Evolutionary conservation across 2,113 vertebrate genomes (phyloP).

Genomic region (Choloepus hoffmanni): DNA sequence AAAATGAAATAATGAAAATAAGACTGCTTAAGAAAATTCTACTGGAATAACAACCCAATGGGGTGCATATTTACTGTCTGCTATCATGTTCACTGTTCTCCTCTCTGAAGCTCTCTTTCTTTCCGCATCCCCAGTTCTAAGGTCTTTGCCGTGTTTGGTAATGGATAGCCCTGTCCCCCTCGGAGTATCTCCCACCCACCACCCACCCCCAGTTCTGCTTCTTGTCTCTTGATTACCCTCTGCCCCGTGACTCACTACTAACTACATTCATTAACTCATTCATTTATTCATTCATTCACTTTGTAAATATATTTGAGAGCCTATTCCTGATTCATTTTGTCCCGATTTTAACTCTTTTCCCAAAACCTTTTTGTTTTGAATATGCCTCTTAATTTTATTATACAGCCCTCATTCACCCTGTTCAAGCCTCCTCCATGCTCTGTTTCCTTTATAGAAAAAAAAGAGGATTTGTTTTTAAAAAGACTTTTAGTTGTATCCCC

Average conservation of each 20-base stretch:
- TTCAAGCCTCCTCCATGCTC: not conserved
- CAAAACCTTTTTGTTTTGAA: not conserved
- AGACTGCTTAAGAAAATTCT: not conserved
- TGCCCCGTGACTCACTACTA: not conserved
- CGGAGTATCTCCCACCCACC: rapidly evolving
- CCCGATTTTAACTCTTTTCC: not conserved
- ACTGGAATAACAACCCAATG: not conserved
- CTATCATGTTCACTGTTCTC: rapidly evolving
- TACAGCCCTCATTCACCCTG: not conserved
- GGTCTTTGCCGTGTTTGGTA: not conserved
- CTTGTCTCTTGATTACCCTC: not conserved
- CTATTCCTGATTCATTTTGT: conserved; percentile 3
- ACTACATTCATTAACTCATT: not conserved
- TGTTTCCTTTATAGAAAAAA: not conserved
- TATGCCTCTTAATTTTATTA: not conserved
- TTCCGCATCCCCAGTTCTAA: not conserved
- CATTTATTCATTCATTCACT: not conserved
- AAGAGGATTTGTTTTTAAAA: not conserved
- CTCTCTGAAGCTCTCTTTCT: not conserved
- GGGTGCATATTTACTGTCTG: not conserved
- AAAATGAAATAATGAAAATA: not conserved
- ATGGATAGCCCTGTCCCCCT: not conserved
- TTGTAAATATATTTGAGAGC: not conserved
- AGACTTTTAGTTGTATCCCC: not conserved
- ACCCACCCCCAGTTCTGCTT: not conserved